A percentile compares a stretch with the other conserved stretches of the same genome.
phyloP scores from a whole-genome alignment of 2,113 vertebrate genomes.

The Rousettus leschenaultii region DNA sequence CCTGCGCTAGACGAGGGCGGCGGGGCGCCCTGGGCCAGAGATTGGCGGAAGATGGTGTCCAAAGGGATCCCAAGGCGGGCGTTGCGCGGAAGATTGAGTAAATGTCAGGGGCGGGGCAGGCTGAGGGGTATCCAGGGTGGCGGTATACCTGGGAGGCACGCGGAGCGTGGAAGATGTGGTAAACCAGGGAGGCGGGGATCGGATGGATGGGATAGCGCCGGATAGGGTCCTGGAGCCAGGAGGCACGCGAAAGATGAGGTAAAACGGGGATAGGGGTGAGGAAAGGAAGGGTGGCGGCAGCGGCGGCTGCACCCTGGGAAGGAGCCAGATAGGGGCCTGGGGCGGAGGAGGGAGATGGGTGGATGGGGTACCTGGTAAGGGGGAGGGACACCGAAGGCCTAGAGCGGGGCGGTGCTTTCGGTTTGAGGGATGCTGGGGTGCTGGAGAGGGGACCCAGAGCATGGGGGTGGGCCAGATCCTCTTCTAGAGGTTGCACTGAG shows the following conservation, averaged over 20 bases:
- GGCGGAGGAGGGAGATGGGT: not conserved
- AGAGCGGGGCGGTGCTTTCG: not conserved
- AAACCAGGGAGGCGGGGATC: not conserved
- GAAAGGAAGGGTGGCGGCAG: too few relatives aligned
- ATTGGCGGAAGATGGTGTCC: not conserved
- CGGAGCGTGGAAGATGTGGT: not conserved
- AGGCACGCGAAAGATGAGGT: not conserved
- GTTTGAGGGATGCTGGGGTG: not conserved
- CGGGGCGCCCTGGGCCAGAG: too few relatives aligned
- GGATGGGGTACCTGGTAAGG: too few relatives aligned
- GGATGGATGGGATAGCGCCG: not conserved
- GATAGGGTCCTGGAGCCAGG: too few relatives aligned
- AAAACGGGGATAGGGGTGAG: not conserved
- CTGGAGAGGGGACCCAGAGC: not conserved
- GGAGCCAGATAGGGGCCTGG: too few relatives aligned
- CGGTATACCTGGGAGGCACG: too few relatives aligned
- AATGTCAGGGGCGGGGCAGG: too few relatives aligned
- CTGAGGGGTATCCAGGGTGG: not conserved
- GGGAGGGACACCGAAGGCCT: not conserved
- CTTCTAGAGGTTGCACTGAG: not conserved
- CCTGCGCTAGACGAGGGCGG: not conserved
- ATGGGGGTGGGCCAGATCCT: conserved; percentile 9
- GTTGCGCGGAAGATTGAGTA: not conserved
- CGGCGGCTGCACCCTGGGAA: not conserved
- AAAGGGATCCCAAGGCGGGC: not conserved